Evolutionary conservation across 2,797 vertebrate genomes (phyloP), one percentile per base, ranked within the genome.

Genomic region (Holocentrus rufus): DNA sequence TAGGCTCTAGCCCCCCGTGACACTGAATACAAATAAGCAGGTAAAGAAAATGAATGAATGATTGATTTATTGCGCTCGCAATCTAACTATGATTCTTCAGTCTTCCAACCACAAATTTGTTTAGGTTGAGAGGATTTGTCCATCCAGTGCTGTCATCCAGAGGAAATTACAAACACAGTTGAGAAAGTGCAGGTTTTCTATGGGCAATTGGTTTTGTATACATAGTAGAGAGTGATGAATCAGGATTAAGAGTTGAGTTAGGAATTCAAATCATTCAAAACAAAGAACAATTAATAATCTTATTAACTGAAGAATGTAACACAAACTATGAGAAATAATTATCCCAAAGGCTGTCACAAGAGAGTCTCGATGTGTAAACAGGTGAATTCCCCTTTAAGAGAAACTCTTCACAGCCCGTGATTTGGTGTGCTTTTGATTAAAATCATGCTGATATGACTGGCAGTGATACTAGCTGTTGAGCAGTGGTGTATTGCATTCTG

Each of bases 81-180:
- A 50, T 20, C 44, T 2, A 15, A 57, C 23, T 66, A 13, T 44
- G 17, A 79, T 34, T 34, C 31, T 34, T 65, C 25, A 50, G 30
- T 62, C 22, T 62, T 52, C 54, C 23, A 72, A n/a, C 0, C 2
- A 1, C 50, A 47, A 67, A 75, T 46, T 1, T 20, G 18, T 77
- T 64, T 23, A 59, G 50, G 44, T 36, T 25, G 14, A 47, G 27
- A 47, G 54, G 7, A 76, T 49, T 69, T 17, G 34, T 65, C 57
- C 50, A 27, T 34, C 11, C 20, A 53, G 46, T 31, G 14, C n/a
- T 50, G 25, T 17, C 44, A 72, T 39, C 31, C 46, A 25, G 3
- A 68, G n/a, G 60, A 63, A 4, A 15, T 44, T 64, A 13, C 15
- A 30, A 70, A 49, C 10, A 30, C 5, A 25, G 23, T 46, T 59